These are phyloP conservation scores for Epizoanthus rinbou DNA, from an alignment of 92 coral and sea anemone genomes.

Conservation along the genomic window DNA sequence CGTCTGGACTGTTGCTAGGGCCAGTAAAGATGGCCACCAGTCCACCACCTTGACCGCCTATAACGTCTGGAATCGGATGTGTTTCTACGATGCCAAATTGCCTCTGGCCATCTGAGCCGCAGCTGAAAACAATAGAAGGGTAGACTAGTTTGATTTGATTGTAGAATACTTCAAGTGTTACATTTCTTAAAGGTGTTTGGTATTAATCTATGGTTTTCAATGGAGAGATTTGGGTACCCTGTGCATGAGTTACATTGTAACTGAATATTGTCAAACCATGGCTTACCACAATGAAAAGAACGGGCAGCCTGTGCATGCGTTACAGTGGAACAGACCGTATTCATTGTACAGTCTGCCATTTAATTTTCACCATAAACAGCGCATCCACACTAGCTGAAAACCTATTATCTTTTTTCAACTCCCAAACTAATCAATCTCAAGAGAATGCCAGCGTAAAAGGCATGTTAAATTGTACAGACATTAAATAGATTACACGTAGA, in stretches of 20 bases:
- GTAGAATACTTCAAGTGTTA: too few relatives aligned
- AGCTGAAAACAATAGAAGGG: neutral
- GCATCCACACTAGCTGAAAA: too few relatives aligned
- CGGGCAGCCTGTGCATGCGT: neutral
- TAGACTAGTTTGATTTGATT: neutral
- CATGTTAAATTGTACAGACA: too few relatives aligned
- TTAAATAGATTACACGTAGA: too few relatives aligned
- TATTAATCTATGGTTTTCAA: too few relatives aligned
- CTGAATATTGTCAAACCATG: neutral
- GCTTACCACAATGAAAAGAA: neutral
- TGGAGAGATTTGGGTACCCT: too few relatives aligned
- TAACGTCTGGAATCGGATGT: neutral
- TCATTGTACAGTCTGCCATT: neutral
- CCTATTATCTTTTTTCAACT: neutral
- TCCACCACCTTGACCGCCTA: conserved; percentile 18
- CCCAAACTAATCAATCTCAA: too few relatives aligned
- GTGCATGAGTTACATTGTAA: neutral
- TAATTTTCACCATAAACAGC: too few relatives aligned
- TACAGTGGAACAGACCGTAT: too few relatives aligned
- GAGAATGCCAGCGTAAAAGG: too few relatives aligned
- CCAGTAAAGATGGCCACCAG: neutral
- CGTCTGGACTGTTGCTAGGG: neutral
- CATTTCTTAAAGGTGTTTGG: too few relatives aligned
- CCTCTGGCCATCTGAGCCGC: neutral
- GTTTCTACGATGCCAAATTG: conserved; percentile 23